Conservation (phyloP, 2,797 vertebrate genomes). For the Uromys caudimaculatus region DNA sequence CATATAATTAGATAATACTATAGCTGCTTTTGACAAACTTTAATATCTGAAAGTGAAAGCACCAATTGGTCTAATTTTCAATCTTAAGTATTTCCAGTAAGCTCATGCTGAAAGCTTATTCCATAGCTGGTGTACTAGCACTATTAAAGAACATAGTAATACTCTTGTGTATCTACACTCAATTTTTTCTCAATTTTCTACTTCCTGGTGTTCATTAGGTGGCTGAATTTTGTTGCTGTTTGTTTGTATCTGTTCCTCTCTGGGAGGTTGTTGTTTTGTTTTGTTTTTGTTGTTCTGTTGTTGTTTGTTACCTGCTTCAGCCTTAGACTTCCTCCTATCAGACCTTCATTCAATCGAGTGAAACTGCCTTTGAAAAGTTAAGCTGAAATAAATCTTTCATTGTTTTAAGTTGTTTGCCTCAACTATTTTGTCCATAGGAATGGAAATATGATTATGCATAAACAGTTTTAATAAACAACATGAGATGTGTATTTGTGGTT, state of each 20-base stretch:
- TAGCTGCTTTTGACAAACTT: slow-evolving; percentile 7
- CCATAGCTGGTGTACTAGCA: not conserved
- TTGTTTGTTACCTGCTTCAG: not conserved
- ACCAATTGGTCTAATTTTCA: not conserved
- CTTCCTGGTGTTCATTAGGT: not conserved
- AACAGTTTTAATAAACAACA: not conserved
- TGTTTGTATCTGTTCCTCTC: not conserved
- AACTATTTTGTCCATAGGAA: not conserved
- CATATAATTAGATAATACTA: slow-evolving; percentile 24
- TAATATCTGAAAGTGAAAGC: not conserved
- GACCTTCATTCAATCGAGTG: not conserved
- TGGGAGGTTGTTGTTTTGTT: not conserved
- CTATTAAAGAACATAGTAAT: not conserved
- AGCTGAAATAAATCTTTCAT: not conserved
- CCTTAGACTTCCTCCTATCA: not conserved
- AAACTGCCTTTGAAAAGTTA: not conserved
- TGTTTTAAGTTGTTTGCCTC: not conserved
- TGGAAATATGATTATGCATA: not conserved
- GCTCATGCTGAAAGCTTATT: not conserved
- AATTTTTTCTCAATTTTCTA: not conserved
- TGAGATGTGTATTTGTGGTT: not conserved
- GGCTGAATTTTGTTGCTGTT: not conserved
- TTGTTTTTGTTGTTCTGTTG: not conserved
- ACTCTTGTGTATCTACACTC: not conserved
- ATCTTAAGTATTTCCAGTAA: not conserved